Conservation (phyloP, 64 coral and sea anemone species). For the Porites australiensis region DNA sequence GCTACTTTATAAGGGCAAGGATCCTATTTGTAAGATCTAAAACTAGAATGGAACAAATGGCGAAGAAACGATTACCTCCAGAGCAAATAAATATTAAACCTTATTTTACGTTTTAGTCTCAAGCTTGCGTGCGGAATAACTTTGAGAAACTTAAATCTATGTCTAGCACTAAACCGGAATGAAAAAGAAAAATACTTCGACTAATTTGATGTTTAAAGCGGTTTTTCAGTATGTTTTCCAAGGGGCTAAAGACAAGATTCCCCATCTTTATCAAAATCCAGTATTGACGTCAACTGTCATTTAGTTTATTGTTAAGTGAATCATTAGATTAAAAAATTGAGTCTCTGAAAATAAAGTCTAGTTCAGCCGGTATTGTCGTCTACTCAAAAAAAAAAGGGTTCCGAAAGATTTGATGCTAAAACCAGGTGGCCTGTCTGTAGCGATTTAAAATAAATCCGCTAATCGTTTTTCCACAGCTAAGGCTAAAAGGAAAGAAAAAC, state of each 20-base stretch:
- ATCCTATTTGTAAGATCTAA: not conserved
- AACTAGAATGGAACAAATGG: not conserved
- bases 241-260: not conserved
- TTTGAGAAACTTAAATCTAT: not conserved
- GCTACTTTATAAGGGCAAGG: not conserved
- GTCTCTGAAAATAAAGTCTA: not conserved
- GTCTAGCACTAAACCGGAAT: not conserved
- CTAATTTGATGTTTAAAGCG: not conserved
- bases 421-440: not conserved
- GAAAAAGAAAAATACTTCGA: not conserved
- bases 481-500: not conserved
- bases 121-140: not conserved
- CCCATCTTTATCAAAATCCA: not conserved
- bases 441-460: not conserved
- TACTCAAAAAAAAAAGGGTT: not conserved
- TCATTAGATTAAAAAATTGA: not conserved
- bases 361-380: conserved; percentile 26
- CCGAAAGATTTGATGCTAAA: not conserved
- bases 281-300: not conserved
- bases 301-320: not conserved
- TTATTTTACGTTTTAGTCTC: not conserved
- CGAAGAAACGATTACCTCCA: not conserved
- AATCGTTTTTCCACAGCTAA: conserved; percentile 12
- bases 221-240: not conserved
- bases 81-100: too few relatives aligned